Evolutionary conservation across 2,888 invertebrate species (phyloP), one percentile per base, ranked within the genome.

Genomic region (Saturnia pavonia): DNA sequence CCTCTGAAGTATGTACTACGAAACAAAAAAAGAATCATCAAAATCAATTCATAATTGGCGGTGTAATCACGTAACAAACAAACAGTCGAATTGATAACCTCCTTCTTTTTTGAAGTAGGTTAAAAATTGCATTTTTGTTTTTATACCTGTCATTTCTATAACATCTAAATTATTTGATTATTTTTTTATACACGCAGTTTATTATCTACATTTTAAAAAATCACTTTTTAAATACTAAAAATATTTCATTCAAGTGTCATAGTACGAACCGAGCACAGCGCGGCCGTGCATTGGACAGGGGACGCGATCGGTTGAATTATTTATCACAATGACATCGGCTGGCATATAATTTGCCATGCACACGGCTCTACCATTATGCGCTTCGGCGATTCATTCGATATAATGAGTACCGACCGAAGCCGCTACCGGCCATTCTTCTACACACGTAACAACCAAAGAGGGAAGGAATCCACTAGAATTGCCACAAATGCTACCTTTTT

Each of bases 271-370:
- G 51, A 40, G 42, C 68, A 25, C 68, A 43, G 42, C 71, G 68
- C 71, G 68, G 34, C 48, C 68, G 67, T 69, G 65, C 57, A 71
- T 74, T 73, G 71, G 71, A 70, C 54, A 51, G 72, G 72, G 73
- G 72, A 75, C 73, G 73, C 73, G 71, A 77, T 77, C 78, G 77
- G 78, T 79, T 84, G 84, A 88, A 89, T 89, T 90, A 90, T 91
- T 89, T 88, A 90, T 87, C 86, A 90, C 89, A 91, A 90, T 90
- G 91, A 91, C 90, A 91, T 88, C 86, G 85, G 77, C 85, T 84
- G 88, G 85, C 87, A 85, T 91, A 90, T 91, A 91, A 92, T 91
- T 91, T 91, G 88, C 91, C 87, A 87, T 85, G 87, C 88, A 85
- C 86, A 84, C 82, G 79, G 83, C 82, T 79, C 79, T 76, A 77